A percentile compares a stretch with the other conserved stretches of the same genome.
Evolutionary conservation across 2,888 invertebrate species (phyloP).

Genomic region (Zele albiditarsus): DNA sequence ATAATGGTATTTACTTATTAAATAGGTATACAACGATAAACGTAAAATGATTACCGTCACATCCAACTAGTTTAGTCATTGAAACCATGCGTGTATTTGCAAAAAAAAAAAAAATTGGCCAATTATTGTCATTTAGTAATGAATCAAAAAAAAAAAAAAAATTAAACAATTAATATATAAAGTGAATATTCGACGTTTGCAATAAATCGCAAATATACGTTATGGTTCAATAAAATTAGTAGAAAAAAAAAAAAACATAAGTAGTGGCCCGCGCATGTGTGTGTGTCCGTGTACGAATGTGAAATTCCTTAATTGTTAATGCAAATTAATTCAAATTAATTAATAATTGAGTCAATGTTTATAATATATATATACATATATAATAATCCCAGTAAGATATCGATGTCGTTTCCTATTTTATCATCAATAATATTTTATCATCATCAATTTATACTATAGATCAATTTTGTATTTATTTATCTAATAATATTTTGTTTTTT

Average conservation of each 20-base stretch:
- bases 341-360: conserved; percentile 42
- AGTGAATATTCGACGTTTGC: conserved; percentile 16
- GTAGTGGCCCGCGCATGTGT: conserved; percentile 55
- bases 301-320: conserved; percentile 55
- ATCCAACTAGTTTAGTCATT: conserved; percentile 52
- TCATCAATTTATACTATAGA: conserved; percentile 28
- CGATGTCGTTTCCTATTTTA: conserved; percentile 45
- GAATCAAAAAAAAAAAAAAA: conserved; percentile 22
- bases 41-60: conserved; percentile 49
- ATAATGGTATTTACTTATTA: conserved; percentile 42
- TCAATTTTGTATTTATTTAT: background rate
- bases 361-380: conserved; percentile 41
- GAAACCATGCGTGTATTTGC: conserved; percentile 54
- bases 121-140: conserved; percentile 25
- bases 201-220: conserved; percentile 30
- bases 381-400: conserved; percentile 35
- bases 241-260: conserved; percentile 14
- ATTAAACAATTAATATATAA: conserved; percentile 18
- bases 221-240: background rate
- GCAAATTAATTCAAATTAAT: conserved; percentile 49
- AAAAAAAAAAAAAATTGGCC: conserved; percentile 18
- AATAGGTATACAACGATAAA: conserved; percentile 37
- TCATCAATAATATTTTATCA: conserved; percentile 31
- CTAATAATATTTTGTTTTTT: background rate
- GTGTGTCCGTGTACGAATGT: conserved; percentile 54